Conservation (phyloP, 1,140 invertebrate genomes). For the Reticulitermes speratus region DNA sequence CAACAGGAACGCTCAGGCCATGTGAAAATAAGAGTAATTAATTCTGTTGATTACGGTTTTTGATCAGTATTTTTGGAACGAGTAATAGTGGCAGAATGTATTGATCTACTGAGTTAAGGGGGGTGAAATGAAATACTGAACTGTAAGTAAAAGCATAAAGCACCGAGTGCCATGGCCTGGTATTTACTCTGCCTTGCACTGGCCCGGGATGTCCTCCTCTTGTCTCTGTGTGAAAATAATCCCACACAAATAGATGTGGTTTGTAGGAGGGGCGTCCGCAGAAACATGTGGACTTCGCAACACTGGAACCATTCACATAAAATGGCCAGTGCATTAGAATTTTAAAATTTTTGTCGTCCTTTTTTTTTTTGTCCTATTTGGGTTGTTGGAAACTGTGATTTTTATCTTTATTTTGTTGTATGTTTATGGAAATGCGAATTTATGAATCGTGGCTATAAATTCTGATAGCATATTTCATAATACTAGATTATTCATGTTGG, state of each 20-base stretch:
- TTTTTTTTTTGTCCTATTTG: neutral
- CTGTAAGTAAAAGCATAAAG: constrained; percentile 33
- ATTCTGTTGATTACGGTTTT: neutral
- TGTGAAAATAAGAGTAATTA: neutral
- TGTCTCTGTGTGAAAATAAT: constrained; percentile 12
- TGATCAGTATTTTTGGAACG: constrained; percentile 24
- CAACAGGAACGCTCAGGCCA: neutral
- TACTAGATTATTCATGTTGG: neutral
- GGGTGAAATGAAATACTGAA: constrained; percentile 29
- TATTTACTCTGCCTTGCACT: neutral
- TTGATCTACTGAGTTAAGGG: constrained; percentile 32
- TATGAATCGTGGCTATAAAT: neutral
- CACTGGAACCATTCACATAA: neutral
- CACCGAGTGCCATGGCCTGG: neutral
- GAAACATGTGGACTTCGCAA: neutral
- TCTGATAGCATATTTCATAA: neutral
- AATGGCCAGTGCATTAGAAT: neutral
- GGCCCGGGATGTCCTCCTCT: neutral
- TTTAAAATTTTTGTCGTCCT: neutral
- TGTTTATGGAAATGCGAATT: neutral
- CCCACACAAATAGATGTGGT: constrained; percentile 4
- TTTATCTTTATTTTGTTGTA: neutral
- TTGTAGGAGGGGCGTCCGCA: neutral
- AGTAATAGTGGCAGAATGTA: constrained; percentile 26
- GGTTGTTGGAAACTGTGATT: neutral